Evolutionary conservation across 2,113 vertebrate genomes (phyloP).

Genomic region (Antechinus flavipes): DNA sequence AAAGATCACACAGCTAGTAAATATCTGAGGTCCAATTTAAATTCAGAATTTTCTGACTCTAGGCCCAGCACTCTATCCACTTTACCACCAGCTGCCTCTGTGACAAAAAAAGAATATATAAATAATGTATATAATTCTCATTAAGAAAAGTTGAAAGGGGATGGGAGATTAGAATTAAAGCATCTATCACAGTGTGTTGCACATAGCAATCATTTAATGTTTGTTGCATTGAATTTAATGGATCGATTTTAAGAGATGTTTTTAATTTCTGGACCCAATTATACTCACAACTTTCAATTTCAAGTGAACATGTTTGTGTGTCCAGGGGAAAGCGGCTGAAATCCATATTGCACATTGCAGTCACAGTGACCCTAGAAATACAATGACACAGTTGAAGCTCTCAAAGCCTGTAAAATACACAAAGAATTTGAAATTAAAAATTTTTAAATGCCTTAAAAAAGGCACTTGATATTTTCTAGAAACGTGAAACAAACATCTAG

Average conservation of each 20-base stretch:
- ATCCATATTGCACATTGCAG: slow-evolving; percentile 99
- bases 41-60: background rate
- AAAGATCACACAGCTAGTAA: too few species aligned
- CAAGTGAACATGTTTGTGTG: slow-evolving; percentile 96
- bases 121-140: background rate
- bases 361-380: slow-evolving; percentile 94
- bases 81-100: background rate
- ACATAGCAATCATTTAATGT: background rate
- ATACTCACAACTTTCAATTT: slow-evolving; percentile 99
- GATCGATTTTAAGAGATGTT: background rate
- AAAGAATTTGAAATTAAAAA: background rate
- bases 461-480: background rate
- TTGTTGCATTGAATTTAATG: background rate
- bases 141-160: background rate
- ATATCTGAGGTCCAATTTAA: background rate
- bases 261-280: background rate
- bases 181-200: background rate
- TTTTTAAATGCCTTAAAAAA: background rate
- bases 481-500: background rate
- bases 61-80: background rate
- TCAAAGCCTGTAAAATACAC: slow-evolving; percentile 6
- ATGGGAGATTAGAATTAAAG: background rate
- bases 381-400: slow-evolving; percentile 43
- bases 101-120: background rate
- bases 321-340: slow-evolving; percentile 98